These are phyloP conservation scores for Anser brachyrhynchus DNA, from an alignment of 2,113 vertebrate species.

Conservation along the genomic window DNA sequence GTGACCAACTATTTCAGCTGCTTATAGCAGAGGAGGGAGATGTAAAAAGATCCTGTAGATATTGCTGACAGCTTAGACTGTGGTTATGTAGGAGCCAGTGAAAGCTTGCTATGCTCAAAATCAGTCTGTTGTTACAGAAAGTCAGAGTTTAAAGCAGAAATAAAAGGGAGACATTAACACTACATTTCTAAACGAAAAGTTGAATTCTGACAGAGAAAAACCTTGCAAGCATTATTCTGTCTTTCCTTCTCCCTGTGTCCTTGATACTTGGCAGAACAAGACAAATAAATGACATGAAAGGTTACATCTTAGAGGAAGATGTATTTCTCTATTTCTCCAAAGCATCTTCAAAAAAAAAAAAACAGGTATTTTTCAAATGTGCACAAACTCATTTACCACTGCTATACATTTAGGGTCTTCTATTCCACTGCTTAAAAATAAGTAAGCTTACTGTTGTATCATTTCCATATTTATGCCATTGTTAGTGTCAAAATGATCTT, in stretches of 20 bases:
- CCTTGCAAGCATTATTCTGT: background rate
- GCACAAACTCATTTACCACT: background rate
- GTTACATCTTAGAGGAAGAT: background rate
- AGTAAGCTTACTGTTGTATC: background rate
- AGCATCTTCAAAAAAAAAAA: background rate
- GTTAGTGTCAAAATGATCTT: background rate
- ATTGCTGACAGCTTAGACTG: background rate
- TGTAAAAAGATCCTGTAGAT: background rate
- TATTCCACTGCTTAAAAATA: background rate
- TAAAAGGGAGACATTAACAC: background rate
- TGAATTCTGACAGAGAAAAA: background rate
- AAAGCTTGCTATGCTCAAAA: background rate
- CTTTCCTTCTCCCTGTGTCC: fast-evolving
- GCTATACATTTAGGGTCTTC: fast-evolving
- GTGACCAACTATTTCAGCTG: background rate
- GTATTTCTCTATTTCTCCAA: background rate
- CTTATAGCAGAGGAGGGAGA: background rate
- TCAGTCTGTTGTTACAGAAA: background rate
- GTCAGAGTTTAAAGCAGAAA: background rate
- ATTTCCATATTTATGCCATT: background rate
- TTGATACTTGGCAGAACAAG: background rate
- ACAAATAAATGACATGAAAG: background rate
- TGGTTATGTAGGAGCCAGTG: background rate
- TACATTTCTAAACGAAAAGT: background rate
- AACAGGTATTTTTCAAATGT: background rate